These are phyloP conservation scores for Stratiolaelaps scimitus DNA, from an alignment of 1,140 invertebrate species.

Conservation along the genomic window DNA sequence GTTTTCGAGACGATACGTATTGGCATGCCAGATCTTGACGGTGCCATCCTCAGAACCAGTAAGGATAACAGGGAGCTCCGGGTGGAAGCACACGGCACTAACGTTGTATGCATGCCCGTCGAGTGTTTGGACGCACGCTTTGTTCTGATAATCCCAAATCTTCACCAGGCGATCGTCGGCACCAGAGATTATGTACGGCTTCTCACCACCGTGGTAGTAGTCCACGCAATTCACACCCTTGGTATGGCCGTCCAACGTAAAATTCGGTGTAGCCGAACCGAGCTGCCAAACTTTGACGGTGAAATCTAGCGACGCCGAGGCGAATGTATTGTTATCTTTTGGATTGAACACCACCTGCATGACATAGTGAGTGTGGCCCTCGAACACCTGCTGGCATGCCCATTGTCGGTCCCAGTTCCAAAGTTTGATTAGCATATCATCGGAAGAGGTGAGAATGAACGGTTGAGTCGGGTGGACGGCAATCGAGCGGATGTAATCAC, in stretches of 20 bases:
- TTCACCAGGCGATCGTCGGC: constrained; percentile 94
- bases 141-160: constrained; percentile 99
- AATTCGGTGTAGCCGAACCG: constrained; percentile 90
- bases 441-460: constrained; percentile 83
- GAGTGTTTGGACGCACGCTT: constrained; percentile 96
- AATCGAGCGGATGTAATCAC: constrained; percentile 92
- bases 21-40: constrained; percentile 92
- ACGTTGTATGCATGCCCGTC: constrained; percentile 96
- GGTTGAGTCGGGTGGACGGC: constrained; percentile 94
- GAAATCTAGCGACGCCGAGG: constrained; percentile 89
- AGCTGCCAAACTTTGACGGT: constrained; percentile 97
- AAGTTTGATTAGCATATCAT: constrained; percentile 97
- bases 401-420: constrained; percentile 99
- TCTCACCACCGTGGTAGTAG: constrained; percentile 99
- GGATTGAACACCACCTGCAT: constrained; percentile 99
- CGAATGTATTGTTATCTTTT: constrained; percentile 99
- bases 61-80: constrained; percentile 89
- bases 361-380: constrained; percentile 97
- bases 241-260: constrained; percentile 95
- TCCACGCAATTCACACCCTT: constrained; percentile 99
- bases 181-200: constrained; percentile 96
- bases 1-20: constrained; percentile 88
- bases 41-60: constrained; percentile 96
- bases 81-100: constrained; percentile 76
- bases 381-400: constrained; percentile 91